A percentile compares a stretch with the other conserved stretches of the same genome.
Evolutionary conservation across 2,113 vertebrate genomes (phyloP).

Genomic region (Albula goreensis): DNA sequence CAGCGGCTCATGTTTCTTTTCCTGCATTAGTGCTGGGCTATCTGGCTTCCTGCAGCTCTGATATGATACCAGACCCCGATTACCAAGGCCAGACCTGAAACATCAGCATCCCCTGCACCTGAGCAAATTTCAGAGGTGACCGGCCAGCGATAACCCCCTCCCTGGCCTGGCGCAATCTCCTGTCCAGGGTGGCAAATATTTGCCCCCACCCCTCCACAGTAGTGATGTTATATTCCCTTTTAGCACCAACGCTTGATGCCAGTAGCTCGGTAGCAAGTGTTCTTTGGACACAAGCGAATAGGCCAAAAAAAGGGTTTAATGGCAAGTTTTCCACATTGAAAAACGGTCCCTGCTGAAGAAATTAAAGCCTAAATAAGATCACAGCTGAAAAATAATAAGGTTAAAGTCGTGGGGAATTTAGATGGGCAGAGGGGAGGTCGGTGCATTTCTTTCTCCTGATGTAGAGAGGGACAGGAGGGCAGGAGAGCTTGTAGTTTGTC

Average conservation of each 20-base stretch:
- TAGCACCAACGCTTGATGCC: too few species aligned
- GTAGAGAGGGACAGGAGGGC: not conserved
- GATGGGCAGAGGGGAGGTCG: not conserved
- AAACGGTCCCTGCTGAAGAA: too few species aligned
- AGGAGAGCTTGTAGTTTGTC: constrained; percentile 7
- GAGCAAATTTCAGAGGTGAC: not conserved
- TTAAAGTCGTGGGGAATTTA: too few species aligned
- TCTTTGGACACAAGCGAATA: too few species aligned
- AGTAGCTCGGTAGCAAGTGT: too few species aligned
- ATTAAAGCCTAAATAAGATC: too few species aligned
- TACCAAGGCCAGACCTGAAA: not conserved
- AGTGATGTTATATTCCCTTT: too few species aligned
- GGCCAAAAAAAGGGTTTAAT: too few species aligned
- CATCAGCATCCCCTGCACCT: not conserved
- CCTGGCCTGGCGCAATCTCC: not conserved
- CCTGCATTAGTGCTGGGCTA: not conserved
- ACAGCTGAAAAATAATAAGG: too few species aligned
- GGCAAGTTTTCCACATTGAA: too few species aligned
- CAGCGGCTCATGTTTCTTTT: not conserved
- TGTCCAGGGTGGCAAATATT: not conserved
- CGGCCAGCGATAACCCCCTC: not conserved
- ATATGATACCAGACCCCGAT: not conserved
- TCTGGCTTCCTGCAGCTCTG: constrained; percentile 16
- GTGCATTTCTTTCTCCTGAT: not conserved
- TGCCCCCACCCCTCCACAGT: not conserved